phyloP scores from a whole-genome alignment of 1,140 invertebrate genomes.

The Pissodes strobi region DNA sequence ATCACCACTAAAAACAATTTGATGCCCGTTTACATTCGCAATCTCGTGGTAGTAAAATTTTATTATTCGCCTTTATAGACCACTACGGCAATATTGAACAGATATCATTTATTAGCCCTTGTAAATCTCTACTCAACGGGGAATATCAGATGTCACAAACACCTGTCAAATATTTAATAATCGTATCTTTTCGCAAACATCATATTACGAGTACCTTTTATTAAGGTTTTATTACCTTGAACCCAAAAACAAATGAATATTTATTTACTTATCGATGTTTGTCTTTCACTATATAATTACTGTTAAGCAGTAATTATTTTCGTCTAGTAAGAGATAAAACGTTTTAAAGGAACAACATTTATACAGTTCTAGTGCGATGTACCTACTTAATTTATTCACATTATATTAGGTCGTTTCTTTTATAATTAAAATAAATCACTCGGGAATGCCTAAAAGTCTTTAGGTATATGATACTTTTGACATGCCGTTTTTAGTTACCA shows the following conservation, averaged over 20 bases:
- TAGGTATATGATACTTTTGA: too few species aligned
- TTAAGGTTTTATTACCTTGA: conserved; percentile 33
- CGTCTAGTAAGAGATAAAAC: too few species aligned
- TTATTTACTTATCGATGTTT: conserved; percentile 9
- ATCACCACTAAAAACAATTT: conserved; percentile 33
- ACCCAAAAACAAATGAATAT: conserved; percentile 21
- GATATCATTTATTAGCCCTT: conserved; percentile 52
- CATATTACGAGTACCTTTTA: conserved; percentile 29
- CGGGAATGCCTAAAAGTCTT: too few species aligned
- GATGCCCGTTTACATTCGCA: conserved; percentile 36
- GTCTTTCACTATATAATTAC: conserved; percentile 2
- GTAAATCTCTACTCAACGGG: conserved; percentile 49
- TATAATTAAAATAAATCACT: too few species aligned
- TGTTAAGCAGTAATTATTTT: background rate
- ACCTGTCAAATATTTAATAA: conserved; percentile 48
- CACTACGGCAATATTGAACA: conserved; percentile 45
- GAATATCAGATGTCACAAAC: conserved; percentile 48
- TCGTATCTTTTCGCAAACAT: conserved; percentile 41
- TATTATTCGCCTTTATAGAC: conserved; percentile 48
- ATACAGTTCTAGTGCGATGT: too few species aligned
- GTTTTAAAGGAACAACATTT: too few species aligned
- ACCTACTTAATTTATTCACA: too few species aligned
- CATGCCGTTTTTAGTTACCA: too few species aligned
- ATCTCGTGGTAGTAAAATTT: conserved; percentile 50
- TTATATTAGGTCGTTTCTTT: too few species aligned